Percentiles rank a stretch among this genome's conserved stretches.
phyloP scores from a whole-genome alignment of 2,113 vertebrate species.

The Eonycteris spelaea region DNA sequence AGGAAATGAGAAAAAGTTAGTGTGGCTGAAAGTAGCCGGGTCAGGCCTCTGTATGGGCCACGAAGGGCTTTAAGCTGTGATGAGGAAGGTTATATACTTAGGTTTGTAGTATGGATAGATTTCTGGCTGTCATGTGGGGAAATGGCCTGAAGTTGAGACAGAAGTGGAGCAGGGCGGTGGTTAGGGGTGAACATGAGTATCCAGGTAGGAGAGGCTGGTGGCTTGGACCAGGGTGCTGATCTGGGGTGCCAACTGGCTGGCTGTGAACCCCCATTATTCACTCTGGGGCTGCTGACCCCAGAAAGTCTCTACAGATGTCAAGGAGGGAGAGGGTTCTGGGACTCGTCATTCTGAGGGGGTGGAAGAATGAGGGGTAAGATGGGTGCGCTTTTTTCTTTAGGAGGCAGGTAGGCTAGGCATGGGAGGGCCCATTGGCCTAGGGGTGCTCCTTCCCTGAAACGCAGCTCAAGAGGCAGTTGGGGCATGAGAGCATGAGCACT shows the following conservation, averaged over 20 bases:
- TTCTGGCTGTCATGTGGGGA: neutral
- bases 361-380: neutral
- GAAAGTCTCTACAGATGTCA: too few species aligned
- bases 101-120: neutral
- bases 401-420: neutral
- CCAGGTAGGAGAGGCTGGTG: neutral
- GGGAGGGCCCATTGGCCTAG: neutral
- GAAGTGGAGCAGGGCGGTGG: neutral
- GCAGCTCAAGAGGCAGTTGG: neutral
- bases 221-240: neutral
- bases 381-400: neutral
- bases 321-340: neutral
- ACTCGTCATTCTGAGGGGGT: neutral
- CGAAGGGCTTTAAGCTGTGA: neutral
- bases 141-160: neutral
- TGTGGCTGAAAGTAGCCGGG: neutral
- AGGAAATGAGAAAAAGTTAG: neutral
- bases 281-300: neutral
- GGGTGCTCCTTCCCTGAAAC: neutral
- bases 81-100: neutral
- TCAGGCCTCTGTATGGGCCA: neutral
- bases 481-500: rapidly evolving
- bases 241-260: neutral
- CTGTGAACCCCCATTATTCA: neutral
- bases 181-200: neutral